Evolutionary conservation across 2,113 vertebrate genomes (phyloP).

Genomic region (Bostrychus sinensis): DNA sequence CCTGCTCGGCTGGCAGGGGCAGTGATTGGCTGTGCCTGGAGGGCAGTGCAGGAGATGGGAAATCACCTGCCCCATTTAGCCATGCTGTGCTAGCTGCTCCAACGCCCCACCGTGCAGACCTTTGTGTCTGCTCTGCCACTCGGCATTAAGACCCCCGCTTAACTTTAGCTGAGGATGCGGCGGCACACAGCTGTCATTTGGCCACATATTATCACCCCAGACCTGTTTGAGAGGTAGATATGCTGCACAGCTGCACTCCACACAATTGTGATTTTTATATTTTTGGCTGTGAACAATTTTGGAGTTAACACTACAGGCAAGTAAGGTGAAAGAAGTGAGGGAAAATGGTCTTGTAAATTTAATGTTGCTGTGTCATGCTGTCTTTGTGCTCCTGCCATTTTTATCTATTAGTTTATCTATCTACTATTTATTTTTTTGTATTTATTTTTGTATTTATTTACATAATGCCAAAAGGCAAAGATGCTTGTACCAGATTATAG

Average conservation of each 20-base stretch:
- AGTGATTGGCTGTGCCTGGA: constrained; percentile 73
- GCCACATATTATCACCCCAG: constrained; percentile 75
- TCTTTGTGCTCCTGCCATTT: no score
- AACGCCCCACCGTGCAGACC: constrained; percentile 70
- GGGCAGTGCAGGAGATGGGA: constrained; percentile 78
- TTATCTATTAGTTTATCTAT: no score
- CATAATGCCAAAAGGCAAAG: no score
- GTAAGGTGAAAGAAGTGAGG: neutral
- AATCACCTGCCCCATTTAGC: constrained; percentile 82
- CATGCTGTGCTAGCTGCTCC: constrained; percentile 70
- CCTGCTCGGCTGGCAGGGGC: constrained; percentile 62
- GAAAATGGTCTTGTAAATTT: constrained; percentile 1
- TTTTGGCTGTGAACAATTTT: constrained; percentile 18
- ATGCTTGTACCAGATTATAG: no score
- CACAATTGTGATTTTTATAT: constrained; percentile 10
- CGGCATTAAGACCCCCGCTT: constrained; percentile 74
- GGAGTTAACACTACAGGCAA: neutral
- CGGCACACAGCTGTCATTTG: constrained; percentile 75
- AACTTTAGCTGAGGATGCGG: constrained; percentile 71
- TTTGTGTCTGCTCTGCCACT: constrained; percentile 70
- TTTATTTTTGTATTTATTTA: no score
- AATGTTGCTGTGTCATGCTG: neutral
- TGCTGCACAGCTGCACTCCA: constrained; percentile 65
- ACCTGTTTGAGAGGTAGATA: constrained; percentile 73
- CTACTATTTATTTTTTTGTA: no score